Evolutionary conservation across 1,140 invertebrate genomes (phyloP).

Genomic region (Polyergus mexicanus): DNA sequence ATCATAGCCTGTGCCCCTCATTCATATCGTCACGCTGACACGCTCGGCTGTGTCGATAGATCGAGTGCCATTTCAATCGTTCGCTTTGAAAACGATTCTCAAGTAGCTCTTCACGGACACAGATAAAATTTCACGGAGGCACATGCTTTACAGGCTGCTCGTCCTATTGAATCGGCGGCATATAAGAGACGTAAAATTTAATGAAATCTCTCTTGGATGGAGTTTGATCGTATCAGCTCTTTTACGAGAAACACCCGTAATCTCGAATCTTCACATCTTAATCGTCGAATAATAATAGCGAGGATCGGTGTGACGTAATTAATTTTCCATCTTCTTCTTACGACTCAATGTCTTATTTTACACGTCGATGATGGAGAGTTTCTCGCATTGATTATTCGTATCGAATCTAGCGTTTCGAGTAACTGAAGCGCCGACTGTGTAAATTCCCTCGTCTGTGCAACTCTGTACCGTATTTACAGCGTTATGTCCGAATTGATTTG

Average conservation of each 20-base stretch:
- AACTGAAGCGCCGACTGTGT: constrained; percentile 64
- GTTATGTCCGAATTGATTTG: constrained; percentile 85
- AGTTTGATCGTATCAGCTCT: constrained; percentile 22
- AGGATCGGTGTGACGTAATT: background rate
- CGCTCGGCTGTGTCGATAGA: constrained; percentile 48
- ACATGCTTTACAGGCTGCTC: constrained; percentile 56
- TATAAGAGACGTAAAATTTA: constrained; percentile 30
- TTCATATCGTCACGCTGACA: constrained; percentile 65
- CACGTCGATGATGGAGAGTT: background rate
- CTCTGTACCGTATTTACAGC: constrained; percentile 81
- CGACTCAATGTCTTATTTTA: background rate
- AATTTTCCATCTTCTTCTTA: background rate
- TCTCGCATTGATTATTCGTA: background rate
- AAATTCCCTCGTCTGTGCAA: constrained; percentile 72
- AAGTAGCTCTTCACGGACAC: constrained; percentile 71
- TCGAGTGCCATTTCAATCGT: constrained; percentile 74
- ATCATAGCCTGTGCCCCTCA: constrained; percentile 43
- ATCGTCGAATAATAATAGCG: background rate
- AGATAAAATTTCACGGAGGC: constrained; percentile 73
- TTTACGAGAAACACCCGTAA: background rate
- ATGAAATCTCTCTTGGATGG: constrained; percentile 30
- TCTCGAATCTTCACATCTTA: constrained; percentile 18
- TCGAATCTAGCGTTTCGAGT: constrained; percentile 33
- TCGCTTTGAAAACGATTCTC: constrained; percentile 73
- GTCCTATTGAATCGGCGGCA: constrained; percentile 30